Percentiles rank a stretch among this genome's conserved stretches.
Conservation (phyloP, 2,113 vertebrate species). For the Amblyornis subalaris region DNA sequence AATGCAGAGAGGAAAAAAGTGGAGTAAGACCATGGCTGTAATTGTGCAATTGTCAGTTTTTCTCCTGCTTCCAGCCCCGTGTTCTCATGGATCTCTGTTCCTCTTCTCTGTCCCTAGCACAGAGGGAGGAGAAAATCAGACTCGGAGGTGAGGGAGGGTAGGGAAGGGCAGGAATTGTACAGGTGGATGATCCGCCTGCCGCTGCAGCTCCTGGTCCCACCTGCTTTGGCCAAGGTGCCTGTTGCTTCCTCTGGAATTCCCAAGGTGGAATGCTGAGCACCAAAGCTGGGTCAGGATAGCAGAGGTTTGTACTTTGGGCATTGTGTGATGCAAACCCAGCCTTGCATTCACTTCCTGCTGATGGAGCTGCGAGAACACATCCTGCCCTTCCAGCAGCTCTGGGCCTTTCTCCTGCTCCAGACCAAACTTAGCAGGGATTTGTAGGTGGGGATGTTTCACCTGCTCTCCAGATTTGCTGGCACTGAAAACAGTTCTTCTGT, state of each 20-base stretch:
- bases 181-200: background rate
- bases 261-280: background rate
- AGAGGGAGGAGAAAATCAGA: background rate
- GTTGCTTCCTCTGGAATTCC: background rate
- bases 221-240: background rate
- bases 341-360: rapidly evolving
- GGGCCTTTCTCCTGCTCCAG: background rate
- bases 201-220: background rate
- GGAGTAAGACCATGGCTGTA: rapidly evolving
- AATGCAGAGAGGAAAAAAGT: background rate
- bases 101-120: background rate
- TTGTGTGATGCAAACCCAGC: background rate
- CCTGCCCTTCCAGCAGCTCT: background rate
- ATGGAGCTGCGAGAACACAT: background rate
- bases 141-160: background rate
- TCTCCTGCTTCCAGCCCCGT: background rate
- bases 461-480: conserved; percentile 52
- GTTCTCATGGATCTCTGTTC: background rate
- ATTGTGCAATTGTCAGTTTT: background rate
- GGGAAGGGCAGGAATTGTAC: background rate
- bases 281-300: background rate
- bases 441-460: conserved; percentile 57
- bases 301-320: background rate
- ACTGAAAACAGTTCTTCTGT: conserved; percentile 28
- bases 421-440: background rate